A percentile compares a stretch with the other conserved stretches of the same genome.
phyloP scores from a whole-genome alignment of 37 sponge, comb jelly and placozoan genomes.

The Aphrocallistes beatrix region DNA sequence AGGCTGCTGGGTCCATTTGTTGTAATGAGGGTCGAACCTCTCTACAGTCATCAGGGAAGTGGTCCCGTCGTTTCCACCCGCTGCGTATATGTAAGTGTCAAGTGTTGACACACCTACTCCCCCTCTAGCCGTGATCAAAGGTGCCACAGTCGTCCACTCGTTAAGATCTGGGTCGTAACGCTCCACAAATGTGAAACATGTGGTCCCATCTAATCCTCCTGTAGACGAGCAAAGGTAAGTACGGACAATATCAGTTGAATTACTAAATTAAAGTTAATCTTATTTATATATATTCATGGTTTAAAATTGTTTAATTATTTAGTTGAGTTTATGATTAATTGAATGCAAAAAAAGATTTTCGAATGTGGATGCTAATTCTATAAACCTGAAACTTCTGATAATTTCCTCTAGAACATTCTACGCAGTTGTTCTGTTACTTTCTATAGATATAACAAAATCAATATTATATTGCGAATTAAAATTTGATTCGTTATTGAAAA shows the following conservation, averaged over 20 bases:
- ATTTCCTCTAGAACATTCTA: too few species aligned
- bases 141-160: slow-evolving; percentile 66
- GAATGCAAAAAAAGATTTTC: too few species aligned
- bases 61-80: slow-evolving; percentile 76
- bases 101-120: slow-evolving; percentile 77
- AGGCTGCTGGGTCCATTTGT: slow-evolving; percentile 68
- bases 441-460: too few species aligned
- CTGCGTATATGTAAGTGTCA: slow-evolving; percentile 63
- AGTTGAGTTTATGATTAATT: too few species aligned
- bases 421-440: too few species aligned
- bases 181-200: slow-evolving; percentile 72
- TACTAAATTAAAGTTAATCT: too few species aligned
- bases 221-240: neutral
- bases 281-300: too few species aligned
- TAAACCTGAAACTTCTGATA: too few species aligned
- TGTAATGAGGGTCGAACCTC: slow-evolving; percentile 70
- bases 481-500: too few species aligned
- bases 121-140: slow-evolving; percentile 56
- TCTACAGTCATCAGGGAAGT: slow-evolving; percentile 68
- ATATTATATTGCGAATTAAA: too few species aligned
- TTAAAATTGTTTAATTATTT: too few species aligned
- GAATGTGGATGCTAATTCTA: too few species aligned
- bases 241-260: neutral
- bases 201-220: slow-evolving; percentile 82
- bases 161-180: slow-evolving; percentile 64